These are phyloP conservation scores for Augochlora pura DNA, from an alignment of 1,140 invertebrate species.

Conservation along the genomic window DNA sequence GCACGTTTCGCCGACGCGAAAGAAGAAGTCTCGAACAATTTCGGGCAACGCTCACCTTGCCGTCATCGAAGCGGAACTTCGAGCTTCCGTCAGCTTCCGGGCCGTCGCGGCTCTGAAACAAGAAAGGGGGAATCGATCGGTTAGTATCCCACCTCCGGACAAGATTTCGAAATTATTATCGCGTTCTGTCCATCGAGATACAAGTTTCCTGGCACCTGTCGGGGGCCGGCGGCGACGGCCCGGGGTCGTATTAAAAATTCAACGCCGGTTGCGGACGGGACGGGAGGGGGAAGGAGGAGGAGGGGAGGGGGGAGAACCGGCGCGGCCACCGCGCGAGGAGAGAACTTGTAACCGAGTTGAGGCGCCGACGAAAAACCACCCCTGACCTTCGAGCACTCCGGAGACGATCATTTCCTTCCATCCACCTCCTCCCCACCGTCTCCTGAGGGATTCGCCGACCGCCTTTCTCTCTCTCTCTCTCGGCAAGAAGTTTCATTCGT, in stretches of 20 bases:
- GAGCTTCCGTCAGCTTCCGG: background rate
- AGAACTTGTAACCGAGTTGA: conserved; percentile 39
- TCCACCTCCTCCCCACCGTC: background rate
- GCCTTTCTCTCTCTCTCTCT: conserved; percentile 48
- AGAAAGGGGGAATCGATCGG: background rate
- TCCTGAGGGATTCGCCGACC: conserved; percentile 35
- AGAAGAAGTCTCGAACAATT: too few relatives aligned
- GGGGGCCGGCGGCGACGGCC: too few relatives aligned
- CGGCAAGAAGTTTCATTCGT: conserved; percentile 49
- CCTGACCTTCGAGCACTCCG: conserved; percentile 55
- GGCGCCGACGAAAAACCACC: conserved; percentile 51
- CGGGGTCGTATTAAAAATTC: conserved; percentile 32
- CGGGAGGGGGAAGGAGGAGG: background rate
- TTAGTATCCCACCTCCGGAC: background rate
- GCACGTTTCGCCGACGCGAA: too few relatives aligned
- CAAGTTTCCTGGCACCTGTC: background rate
- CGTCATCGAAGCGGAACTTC: too few relatives aligned
- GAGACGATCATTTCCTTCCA: conserved; percentile 33
- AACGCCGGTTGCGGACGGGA: background rate
- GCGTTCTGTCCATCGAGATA: background rate
- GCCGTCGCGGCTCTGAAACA: background rate
- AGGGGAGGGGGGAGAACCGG: too few relatives aligned
- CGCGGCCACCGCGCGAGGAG: too few relatives aligned
- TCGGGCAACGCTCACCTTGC: conserved; percentile 13
- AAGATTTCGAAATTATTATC: conserved; percentile 19